A percentile compares a stretch with the other conserved stretches of the same genome.
Conservation (phyloP, 2,888 invertebrate species). For the Euzetes globulus region DNA sequence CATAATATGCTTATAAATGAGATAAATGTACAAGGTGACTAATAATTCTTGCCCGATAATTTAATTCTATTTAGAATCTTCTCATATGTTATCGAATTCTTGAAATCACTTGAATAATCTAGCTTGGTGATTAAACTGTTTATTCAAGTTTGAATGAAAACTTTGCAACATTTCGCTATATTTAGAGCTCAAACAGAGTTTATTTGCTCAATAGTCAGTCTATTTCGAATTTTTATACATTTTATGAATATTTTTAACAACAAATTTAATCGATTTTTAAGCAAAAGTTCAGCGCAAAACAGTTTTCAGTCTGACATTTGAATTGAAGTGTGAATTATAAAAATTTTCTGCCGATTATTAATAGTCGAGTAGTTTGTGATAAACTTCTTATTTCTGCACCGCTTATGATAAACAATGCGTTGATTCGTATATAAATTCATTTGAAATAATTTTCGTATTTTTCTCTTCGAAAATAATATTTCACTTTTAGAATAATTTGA, state of each 20-base stretch:
- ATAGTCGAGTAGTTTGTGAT: neutral
- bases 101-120: no score
- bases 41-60: no score
- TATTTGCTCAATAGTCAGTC: no score
- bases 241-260: neutral
- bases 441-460: neutral
- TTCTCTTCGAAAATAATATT: no score
- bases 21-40: no score
- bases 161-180: neutral
- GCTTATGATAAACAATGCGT: neutral
- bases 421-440: neutral
- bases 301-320: neutral
- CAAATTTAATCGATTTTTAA: neutral
- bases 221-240: neutral
- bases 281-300: neutral
- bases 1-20: no score
- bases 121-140: no score
- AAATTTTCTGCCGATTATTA: no score
- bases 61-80: no score
- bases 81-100: no score
- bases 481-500: no score
- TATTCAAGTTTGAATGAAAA: no score
- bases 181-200: neutral
- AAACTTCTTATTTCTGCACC: slow-evolving; percentile 1
- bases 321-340: neutral